Evolutionary conservation across 2,888 invertebrate species (phyloP), one percentile per base, ranked within the genome.

Genomic region (Dasysyrphus tricinctus): DNA sequence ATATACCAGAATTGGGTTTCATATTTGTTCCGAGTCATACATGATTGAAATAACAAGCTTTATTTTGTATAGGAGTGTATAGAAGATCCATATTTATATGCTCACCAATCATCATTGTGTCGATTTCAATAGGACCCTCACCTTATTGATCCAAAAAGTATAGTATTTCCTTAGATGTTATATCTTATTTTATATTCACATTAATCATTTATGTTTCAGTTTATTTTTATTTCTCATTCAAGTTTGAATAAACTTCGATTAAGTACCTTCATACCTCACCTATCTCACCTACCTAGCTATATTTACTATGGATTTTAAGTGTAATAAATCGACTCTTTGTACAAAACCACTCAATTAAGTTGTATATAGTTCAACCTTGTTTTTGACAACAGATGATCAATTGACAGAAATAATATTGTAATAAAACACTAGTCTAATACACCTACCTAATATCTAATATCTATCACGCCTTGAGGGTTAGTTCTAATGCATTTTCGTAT

Each of bases 361-460:
- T 56, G 32, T 32, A 42, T 56, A 6, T 32, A 70, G 37, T 74
- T 86, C 67, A 44, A 32, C 70, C 44, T 74, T 24, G 81, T 81
- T 86, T 42, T 51, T 32, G 70, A 78, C 67, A 81, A 81, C 56
- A 77, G 77, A 86, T 74, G 81, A 65, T 63, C 85, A 81, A 81
- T 78, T 86, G 81, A 81, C 74, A 78, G 81, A 74, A 81, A 81
- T 85, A 73, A 73, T 69, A 81, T 70, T 63, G 63, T 74, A 44
- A 81, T 73, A 81, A 80, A 81, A 81, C 70, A 59, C 37, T 73
- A 74, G 78, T 65, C 69, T 75, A 70, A 39, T 69, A 57, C 49
- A 72, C 69, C 65, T 72, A 72, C 69, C 59, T 72, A n/a, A n/a
- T n/a, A 34, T 67, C 37, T 49, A 47, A 67, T 34, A 49, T 49